Base-by-base conservation (phyloP, 2,113 vertebrate genomes). In the Porphyrio hochstetteri region DNA sequence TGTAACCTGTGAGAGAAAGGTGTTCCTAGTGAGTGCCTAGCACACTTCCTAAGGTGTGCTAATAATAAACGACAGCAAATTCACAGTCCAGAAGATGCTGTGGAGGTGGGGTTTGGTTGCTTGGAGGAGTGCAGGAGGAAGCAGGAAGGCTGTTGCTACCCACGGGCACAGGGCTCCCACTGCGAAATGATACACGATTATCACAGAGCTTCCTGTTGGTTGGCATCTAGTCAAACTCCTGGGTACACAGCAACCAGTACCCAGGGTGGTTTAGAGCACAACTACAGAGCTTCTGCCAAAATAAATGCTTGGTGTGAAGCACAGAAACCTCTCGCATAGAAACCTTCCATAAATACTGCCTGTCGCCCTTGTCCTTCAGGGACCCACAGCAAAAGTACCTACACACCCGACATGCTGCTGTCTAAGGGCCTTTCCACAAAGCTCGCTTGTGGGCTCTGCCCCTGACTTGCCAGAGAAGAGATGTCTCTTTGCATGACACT, bases 241-340 rank as follows among this genome's bases (percentile, higher is more conserved):
- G 38, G 60, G 78, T 52, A 74, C 60, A 40, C 64, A 83, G 82
- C 71, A 95, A 77, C 68, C 79, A 63, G 82, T 55, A 93, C 85
- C 77, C 84, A 72, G 82, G 53, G 46, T 85, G 85, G n/a, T 69
- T 94, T 93, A 74, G 74, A 75, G 87, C 86, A 78, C 83, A 78
- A 4, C 78, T 86, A 59, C 44, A 63, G 77, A 92, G 69, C 72
- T 68, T 12, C 88, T 93, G 84, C 81, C 81, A 82, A 86, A 79
- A 67, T 17, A 82, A 92, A 87, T 42, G 63, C 36, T 64, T 2
- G 0, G 52, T 28, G 36, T 33, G 42, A 36, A 87, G 77, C 81
- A 71, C 56, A 75, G 61, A 24, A 50, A 36, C 18, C 70, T 57
- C 71, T 48, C 18, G 4, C 19, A 57, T 3, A 53, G 82, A 50